These are phyloP conservation scores for Acromyrmex charruanus DNA, from an alignment of 1,140 invertebrate species.

Conservation along the genomic window DNA sequence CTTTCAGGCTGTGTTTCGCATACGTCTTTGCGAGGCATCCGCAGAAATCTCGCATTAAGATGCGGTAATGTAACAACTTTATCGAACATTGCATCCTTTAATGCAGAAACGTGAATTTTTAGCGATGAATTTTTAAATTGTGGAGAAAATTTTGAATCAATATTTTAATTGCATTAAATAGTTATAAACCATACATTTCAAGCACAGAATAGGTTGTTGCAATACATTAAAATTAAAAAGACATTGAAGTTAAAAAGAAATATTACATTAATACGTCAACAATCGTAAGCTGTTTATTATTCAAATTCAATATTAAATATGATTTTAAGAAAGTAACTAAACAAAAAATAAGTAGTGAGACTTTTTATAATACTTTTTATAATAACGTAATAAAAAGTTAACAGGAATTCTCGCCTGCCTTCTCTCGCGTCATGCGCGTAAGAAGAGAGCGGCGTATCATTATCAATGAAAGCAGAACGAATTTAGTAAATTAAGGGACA, in stretches of 20 bases:
- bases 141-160: slow-evolving; percentile 1
- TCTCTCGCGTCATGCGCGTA: not conserved
- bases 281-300: not conserved
- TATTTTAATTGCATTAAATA: not conserved
- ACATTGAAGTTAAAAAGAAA: not conserved
- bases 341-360: not conserved
- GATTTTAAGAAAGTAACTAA: not conserved
- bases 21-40: not conserved
- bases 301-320: no score
- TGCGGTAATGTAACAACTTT: not conserved
- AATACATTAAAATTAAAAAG: not conserved
- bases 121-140: slow-evolving; percentile 16
- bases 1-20: slow-evolving; percentile 1
- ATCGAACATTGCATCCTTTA: not conserved
- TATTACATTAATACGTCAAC: not conserved
- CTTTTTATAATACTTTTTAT: no score
- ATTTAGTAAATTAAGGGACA: slow-evolving; percentile 38
- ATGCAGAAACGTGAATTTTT: slow-evolving; percentile 10
- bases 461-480: slow-evolving; percentile 14
- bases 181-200: not conserved
- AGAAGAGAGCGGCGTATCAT: slow-evolving; percentile 28
- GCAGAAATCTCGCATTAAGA: slow-evolving; percentile 22
- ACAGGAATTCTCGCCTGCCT: not conserved
- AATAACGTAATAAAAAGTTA: not conserved
- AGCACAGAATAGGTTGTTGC: not conserved